Percentiles rank a stretch among this genome's conserved stretches.
Evolutionary conservation across 2,113 vertebrate species (phyloP).

Genomic region (Scolopax mira): DNA sequence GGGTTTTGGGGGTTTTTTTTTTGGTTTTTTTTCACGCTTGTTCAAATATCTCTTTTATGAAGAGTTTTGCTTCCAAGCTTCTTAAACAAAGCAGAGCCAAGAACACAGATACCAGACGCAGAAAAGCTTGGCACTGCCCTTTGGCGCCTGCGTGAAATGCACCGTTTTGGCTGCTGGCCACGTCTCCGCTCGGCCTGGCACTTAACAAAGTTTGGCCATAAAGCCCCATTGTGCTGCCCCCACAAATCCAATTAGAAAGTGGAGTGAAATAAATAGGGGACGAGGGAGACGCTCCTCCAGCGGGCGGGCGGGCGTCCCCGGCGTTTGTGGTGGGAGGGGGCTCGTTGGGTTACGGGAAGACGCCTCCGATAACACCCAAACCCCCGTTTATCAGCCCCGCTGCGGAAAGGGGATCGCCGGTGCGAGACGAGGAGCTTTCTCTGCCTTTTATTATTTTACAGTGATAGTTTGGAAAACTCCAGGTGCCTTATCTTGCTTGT

Average conservation of each 20-base stretch:
- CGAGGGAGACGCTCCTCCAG: constrained; percentile 33
- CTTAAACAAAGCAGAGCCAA: constrained; percentile 56
- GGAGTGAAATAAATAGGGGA: constrained; percentile 71
- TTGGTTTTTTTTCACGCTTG: neutral
- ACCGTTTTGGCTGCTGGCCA: constrained; percentile 78
- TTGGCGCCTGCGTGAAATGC: constrained; percentile 72
- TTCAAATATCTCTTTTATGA: constrained; percentile 63
- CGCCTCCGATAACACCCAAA: neutral
- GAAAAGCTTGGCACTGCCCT: constrained; percentile 67
- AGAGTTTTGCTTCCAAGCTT: constrained; percentile 62
- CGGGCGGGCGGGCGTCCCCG: neutral
- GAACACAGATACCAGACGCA: constrained; percentile 53
- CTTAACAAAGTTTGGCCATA: constrained; percentile 78
- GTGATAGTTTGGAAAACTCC: neutral
- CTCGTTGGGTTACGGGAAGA: neutral
- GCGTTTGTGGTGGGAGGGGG: neutral
- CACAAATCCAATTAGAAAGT: constrained; percentile 83
- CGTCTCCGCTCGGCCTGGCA: constrained; percentile 83
- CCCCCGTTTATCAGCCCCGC: neutral
- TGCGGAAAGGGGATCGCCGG: neutral
- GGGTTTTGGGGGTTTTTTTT: too few species aligned
- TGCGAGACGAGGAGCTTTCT: neutral
- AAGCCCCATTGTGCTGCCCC: constrained; percentile 85
- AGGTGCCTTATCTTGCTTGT: constrained; percentile 44
- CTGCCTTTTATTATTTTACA: constrained; percentile 18